Percentiles rank a stretch among this genome's conserved stretches.
These are phyloP conservation scores for Pachycephus smyrnensis DNA, from an alignment of 2,888 invertebrate genomes.

Conservation along the genomic window DNA sequence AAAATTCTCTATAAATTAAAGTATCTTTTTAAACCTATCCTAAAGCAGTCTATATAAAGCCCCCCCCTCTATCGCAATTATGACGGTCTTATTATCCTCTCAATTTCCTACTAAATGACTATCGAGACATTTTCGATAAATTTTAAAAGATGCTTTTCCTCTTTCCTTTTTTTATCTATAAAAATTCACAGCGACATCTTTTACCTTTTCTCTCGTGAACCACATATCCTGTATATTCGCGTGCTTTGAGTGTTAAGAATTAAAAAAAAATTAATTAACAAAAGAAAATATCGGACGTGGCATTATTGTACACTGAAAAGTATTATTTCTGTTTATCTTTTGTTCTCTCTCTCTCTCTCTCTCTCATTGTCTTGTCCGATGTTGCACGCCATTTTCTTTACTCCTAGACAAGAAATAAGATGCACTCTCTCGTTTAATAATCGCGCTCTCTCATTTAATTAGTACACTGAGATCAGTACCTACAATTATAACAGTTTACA, in stretches of 20 bases:
- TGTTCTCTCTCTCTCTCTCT: background rate
- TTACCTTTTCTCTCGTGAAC: background rate
- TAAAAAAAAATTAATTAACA: background rate
- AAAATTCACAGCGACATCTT: background rate
- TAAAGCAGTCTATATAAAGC: constrained; percentile 55
- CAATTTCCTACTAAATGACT: background rate
- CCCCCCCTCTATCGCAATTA: constrained; percentile 42
- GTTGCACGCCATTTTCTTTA: background rate
- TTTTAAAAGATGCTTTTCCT: background rate
- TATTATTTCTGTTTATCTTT: background rate
- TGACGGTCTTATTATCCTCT: constrained; percentile 13
- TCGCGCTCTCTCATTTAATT: too few species aligned
- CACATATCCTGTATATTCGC: background rate
- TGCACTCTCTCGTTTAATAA: background rate
- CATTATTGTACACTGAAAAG: background rate
- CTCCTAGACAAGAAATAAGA: background rate
- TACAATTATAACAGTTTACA: constrained; percentile 52
- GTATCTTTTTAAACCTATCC: constrained; percentile 46
- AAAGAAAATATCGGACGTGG: background rate
- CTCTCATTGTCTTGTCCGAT: background rate
- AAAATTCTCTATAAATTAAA: constrained; percentile 27
- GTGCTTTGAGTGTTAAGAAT: background rate
- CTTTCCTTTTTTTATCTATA: background rate
- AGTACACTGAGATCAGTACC: constrained; percentile 53
- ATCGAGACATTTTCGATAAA: background rate